Conservation (phyloP, 2,888 invertebrate species). For the Hipparchia semele region DNA sequence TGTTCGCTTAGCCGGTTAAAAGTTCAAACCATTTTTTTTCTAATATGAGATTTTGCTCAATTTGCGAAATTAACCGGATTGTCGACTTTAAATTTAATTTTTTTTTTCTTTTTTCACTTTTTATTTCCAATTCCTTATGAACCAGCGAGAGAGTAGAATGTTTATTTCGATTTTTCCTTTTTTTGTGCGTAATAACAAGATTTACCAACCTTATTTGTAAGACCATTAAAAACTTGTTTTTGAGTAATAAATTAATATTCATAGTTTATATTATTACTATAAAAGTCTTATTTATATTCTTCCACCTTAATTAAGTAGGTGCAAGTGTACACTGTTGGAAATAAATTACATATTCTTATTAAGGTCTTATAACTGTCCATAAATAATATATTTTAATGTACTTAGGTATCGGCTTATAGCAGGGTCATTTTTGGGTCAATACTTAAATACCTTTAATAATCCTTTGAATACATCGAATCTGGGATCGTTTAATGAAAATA, state of each 20-base stretch:
- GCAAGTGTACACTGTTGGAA: constrained; percentile 7
- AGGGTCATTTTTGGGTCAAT: constrained; percentile 37
- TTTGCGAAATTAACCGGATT: too few species aligned
- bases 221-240: not conserved
- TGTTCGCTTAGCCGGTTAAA: too few species aligned
- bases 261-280: not conserved
- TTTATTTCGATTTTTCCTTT: too few species aligned
- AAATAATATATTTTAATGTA: constrained; percentile 38
- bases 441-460: constrained; percentile 26
- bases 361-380: constrained; percentile 35
- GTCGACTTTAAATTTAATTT: too few species aligned
- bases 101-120: too few species aligned
- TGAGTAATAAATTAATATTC: not conserved
- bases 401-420: constrained; percentile 36
- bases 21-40: too few species aligned
- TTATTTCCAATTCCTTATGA: too few species aligned
- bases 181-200: not conserved
- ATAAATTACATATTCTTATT: constrained; percentile 34
- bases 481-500: constrained; percentile 17
- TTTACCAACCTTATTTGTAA: not conserved
- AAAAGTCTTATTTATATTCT: not conserved
- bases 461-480: constrained; percentile 26
- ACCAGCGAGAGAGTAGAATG: too few species aligned
- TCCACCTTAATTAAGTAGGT: not conserved
- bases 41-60: too few species aligned